These are phyloP conservation scores for Protonibea diacanthus DNA, from an alignment of 2,797 vertebrate genomes.

Conservation along the genomic window DNA sequence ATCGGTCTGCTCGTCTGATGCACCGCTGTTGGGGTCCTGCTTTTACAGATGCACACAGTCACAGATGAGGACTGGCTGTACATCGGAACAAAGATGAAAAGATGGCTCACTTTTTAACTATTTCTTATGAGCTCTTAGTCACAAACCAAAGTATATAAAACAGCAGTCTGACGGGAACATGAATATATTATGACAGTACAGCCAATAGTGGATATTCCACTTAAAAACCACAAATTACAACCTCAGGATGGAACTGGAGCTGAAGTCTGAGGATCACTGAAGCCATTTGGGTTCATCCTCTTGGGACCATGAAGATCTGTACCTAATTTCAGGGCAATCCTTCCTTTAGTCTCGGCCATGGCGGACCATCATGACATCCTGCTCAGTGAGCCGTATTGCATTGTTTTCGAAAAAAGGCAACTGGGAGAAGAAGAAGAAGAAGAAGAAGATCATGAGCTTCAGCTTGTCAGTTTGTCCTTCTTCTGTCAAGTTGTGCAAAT, in stretches of 20 bases:
- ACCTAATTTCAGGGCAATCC: background rate
- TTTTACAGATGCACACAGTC: too few species aligned
- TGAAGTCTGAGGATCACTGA: background rate
- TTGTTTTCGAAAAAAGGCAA: background rate
- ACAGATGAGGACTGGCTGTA: too few species aligned
- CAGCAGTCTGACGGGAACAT: background rate
- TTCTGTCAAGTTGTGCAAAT: background rate
- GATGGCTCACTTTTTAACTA: too few species aligned
- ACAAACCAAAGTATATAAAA: background rate
- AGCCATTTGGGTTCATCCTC: background rate
- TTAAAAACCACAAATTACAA: background rate
- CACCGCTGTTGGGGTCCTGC: too few species aligned
- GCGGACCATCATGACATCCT: background rate
- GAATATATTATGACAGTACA: background rate
- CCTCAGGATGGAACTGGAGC: background rate
- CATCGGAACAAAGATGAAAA: too few species aligned
- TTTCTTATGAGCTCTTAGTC: too few species aligned
- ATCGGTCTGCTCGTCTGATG: too few species aligned
- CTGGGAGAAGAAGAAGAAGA: background rate
- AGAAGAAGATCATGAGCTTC: background rate
- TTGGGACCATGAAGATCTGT: background rate
- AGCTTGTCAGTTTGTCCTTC: background rate
- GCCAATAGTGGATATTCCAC: background rate
- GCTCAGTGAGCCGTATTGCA: background rate
- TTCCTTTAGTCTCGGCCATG: background rate